Base-by-base conservation (phyloP, 2,888 invertebrate genomes). In the Cacoxenus indagator region DNA sequence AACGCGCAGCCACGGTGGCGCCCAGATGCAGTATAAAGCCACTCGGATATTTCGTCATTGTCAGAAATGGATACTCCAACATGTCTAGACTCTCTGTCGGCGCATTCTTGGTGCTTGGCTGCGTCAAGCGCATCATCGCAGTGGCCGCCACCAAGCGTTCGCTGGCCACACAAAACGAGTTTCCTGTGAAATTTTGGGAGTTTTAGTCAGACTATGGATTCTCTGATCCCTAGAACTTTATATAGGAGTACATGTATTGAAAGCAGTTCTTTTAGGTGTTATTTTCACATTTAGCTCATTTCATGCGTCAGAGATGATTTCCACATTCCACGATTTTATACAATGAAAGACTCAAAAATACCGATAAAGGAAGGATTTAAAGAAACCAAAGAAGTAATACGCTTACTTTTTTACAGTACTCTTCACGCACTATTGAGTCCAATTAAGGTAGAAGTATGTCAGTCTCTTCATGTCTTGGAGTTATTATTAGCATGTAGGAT, bases 61-160 rank as follows among this genome's bases (percentile, higher is more conserved):
- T 98, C 65, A 99, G 90, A 87, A 99, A 98, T 0, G 98, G 98
- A 88, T 97, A 98, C 85, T 98, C 98, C 85, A 97, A 88, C 92
- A 97, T 93, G 74, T 97, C 96, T 78, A 96, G 90, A 82, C 92
- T 93, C 73, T 95, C 94, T 78, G 93, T 69, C 4, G 82, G 92
- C 84, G 93, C 91, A 0, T 91, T 90, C 46, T 93, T 90, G 69
- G 73, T 71, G 46, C 78, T 90, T 85, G 90, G 91, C 67, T 89
- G 92, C 78, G 89, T 91, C 77, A 87, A 91, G 78, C 89, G 88
- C 88, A 89, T 91, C 71, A 89, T 89, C 0, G 91, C 90, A 85
- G 92, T 82, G 84, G 90, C 89, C 29, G 87, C 86, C 65, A 85
- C 83, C 83, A 94, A 88, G 73, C 91, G 90, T 75, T 92, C 92